A percentile compares a stretch with the other conserved stretches of the same genome.
Conservation (phyloP, 2,113 vertebrate species). For the Bufo gargarizans region DNA sequence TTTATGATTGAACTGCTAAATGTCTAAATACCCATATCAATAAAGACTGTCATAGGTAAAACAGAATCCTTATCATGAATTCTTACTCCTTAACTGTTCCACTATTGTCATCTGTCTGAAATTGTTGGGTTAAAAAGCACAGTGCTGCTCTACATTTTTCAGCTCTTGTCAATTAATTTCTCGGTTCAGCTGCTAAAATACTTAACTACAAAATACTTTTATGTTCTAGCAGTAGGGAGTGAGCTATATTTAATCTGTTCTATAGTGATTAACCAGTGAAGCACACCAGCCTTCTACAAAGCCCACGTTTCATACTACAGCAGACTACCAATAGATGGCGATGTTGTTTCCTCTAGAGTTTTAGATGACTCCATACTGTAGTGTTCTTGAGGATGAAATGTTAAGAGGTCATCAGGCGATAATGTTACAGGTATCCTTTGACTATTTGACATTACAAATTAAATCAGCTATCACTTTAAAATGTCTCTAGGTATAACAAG, state of each 20-base stretch:
- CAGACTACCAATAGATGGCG: background rate
- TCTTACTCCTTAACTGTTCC: background rate
- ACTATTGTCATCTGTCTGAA: background rate
- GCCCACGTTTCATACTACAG: background rate
- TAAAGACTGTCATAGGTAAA: too few relatives aligned
- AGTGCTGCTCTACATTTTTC: background rate
- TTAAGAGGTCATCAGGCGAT: background rate
- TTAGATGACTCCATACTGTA: background rate
- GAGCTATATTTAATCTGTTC: background rate
- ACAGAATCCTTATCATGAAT: background rate
- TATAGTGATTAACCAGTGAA: slow-evolving; percentile 4
- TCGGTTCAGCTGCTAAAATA: background rate
- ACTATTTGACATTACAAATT: background rate
- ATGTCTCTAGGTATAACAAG: background rate
- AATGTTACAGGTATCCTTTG: background rate
- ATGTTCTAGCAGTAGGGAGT: slow-evolving; percentile 11
- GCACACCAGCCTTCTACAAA: background rate
- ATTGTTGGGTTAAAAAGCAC: background rate
- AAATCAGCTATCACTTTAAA: background rate
- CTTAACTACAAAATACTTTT: slow-evolving; percentile 3
- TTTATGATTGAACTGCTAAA: background rate
- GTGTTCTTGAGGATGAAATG: background rate
- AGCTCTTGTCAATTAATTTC: slow-evolving; percentile 1
- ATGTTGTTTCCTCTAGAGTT: slow-evolving; percentile 7
- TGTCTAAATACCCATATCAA: too few relatives aligned